These are phyloP conservation scores for Machimus rusticus DNA, from an alignment of 2,888 invertebrate genomes.

Conservation along the genomic window DNA sequence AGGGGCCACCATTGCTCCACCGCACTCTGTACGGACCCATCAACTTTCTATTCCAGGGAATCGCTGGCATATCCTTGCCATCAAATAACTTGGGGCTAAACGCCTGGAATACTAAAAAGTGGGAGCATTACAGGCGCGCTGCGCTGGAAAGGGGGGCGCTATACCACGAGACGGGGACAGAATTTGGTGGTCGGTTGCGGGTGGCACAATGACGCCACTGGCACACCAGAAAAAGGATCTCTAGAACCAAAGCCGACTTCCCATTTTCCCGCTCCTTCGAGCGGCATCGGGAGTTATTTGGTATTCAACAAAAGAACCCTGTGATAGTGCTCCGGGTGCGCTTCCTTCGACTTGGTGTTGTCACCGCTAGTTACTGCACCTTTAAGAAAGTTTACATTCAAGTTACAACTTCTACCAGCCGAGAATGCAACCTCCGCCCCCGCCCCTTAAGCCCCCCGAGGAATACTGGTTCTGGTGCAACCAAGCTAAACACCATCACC, in stretches of 20 bases:
- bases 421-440: background rate
- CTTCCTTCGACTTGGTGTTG: slow-evolving; percentile 3
- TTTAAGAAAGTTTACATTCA: slow-evolving; percentile 31
- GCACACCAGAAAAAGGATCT: background rate
- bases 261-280: slow-evolving; percentile 2
- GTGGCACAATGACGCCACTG: background rate
- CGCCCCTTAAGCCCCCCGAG: background rate
- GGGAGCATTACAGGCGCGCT: background rate
- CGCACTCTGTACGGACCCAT: background rate
- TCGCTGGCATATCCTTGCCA: slow-evolving; percentile 33
- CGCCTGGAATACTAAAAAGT: slow-evolving; percentile 32
- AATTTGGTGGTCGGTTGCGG: background rate
- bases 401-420: slow-evolving; percentile 3
- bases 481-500: background rate
- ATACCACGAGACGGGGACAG: background rate
- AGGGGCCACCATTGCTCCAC: background rate
- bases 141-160: background rate
- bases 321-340: background rate
- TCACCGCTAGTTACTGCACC: slow-evolving; percentile 35
- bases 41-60: slow-evolving; percentile 27
- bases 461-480: background rate
- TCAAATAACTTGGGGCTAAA: slow-evolving; percentile 37
- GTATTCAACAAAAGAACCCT: slow-evolving; percentile 25
- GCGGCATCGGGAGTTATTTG: slow-evolving; percentile 5
- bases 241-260: slow-evolving; percentile 1